A percentile compares a stretch with the other conserved stretches of the same genome.
Evolutionary conservation across 2,797 vertebrate genomes (phyloP).

Genomic region (Galagoides demidoff): DNA sequence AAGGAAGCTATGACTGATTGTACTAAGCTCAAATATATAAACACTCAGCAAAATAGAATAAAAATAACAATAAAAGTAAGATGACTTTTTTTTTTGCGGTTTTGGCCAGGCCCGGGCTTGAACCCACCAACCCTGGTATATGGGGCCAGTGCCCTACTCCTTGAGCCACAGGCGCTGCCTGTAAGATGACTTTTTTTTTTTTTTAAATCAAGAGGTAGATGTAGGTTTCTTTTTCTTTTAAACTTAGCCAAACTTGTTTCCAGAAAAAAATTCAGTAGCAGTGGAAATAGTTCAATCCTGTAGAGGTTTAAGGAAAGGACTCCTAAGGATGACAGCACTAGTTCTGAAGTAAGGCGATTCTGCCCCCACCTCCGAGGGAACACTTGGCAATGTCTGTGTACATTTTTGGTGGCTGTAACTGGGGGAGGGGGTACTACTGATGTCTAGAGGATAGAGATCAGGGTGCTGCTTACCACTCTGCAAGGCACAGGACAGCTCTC

Average conservation of each 20-base stretch:
- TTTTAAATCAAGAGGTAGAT: conserved; percentile 3
- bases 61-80: not conserved
- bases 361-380: not conserved
- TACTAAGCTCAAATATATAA: not conserved
- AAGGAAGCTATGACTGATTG: not conserved
- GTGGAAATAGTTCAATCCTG: not conserved
- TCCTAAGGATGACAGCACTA: not conserved
- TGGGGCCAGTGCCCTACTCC: no score
- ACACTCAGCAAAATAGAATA: not conserved
- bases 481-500: not conserved
- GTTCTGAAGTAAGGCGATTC: not conserved
- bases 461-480: not conserved
- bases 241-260: not conserved
- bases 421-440: not conserved
- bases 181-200: not conserved
- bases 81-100: not conserved
- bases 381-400: not conserved
- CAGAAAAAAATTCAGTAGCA: not conserved
- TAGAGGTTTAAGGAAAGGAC: not conserved
- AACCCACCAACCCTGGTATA: no score
- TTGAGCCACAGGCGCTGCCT: no score
- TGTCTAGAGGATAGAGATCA: not conserved
- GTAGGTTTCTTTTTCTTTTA: not conserved
- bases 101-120: no score
- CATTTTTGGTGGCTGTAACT: not conserved